Evolutionary conservation across 2,113 vertebrate species (phyloP), one percentile per base, ranked within the genome.

Genomic region (Halichoeres trimaculatus): DNA sequence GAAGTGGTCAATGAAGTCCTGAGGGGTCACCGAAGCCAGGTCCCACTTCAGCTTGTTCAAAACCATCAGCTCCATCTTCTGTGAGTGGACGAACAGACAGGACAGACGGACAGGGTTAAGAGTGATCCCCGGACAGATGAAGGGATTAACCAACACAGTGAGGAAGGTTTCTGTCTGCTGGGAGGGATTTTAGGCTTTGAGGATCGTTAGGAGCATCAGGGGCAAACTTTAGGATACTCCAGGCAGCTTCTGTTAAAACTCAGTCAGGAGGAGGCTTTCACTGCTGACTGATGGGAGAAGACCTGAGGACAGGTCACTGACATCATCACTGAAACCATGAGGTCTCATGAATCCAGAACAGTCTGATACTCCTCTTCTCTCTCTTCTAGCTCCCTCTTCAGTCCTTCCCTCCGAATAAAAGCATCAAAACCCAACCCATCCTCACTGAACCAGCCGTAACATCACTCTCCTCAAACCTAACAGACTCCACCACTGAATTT

Each of bases 11-110:
- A 98, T 96, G 95, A 98, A 98, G 80, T 97, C 96, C 34, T 97
- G 96, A 14, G 97, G 95, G 41, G 97, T 98, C 82, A 95, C 95
- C 36, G 97, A 96, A 0, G 96, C 96, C 93, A 98, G 93, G 93
- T 98, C 96, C 97, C 97, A 98, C 90, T 98, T 98, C 88, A 98
- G 94, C 76, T 97, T 98, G 93, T 96, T 98, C 93, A 98, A 90
- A 83, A 96, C 94, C 56, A 97, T 89, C 85, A 98, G 93, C 92
- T 98, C 97, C 96, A 97, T 98, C 92, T 97, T 94, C 97, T 98
- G 93, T 55, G 56, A 61, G 43, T 58, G 17, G 34, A 36, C 16
- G 10, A 14, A 30, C 30, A 30, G 30, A 30, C 30, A 30, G 30
- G 7, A 67, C 61, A 85, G 67, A 76, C 52, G 51, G 69, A 57